Conservation (phyloP, 2,113 vertebrate species). For the Gnathonemus longibarbis region DNA sequence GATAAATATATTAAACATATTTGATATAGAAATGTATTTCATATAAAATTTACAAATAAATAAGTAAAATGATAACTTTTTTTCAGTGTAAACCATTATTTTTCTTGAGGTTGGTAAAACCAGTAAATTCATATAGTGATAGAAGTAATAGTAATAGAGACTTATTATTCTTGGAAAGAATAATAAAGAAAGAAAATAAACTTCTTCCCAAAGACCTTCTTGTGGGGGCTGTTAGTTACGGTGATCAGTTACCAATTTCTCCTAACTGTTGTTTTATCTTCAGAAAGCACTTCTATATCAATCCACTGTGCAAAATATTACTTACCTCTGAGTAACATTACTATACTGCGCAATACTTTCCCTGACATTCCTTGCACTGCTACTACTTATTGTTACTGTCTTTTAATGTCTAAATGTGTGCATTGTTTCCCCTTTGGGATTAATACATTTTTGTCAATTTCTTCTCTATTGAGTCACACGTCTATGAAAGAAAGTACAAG, state of each 20-base stretch:
- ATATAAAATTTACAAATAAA: background rate
- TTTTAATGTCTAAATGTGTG: background rate
- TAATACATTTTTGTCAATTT: background rate
- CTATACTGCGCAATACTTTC: background rate
- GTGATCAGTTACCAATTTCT: constrained; percentile 56
- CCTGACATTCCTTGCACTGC: background rate
- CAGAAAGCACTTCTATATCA: background rate
- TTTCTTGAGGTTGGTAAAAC: background rate
- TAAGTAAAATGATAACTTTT: background rate
- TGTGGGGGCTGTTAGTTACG: constrained; percentile 42
- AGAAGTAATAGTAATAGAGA: constrained; percentile 34
- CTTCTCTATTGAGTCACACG: background rate
- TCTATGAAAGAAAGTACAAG: background rate
- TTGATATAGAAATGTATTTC: background rate
- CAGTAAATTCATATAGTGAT: background rate
- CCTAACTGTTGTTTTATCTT: constrained; percentile 50
- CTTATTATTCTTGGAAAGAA: constrained; percentile 37
- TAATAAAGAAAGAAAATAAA: constrained; percentile 53
- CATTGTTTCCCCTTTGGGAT: background rate
- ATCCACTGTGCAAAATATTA: background rate
- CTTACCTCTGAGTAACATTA: background rate
- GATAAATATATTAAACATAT: background rate
- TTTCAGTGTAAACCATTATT: background rate
- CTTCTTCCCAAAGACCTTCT: constrained; percentile 42
- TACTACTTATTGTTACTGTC: background rate